Conservation (phyloP, 2,797 vertebrate genomes). For the Malurus leucopterus region DNA sequence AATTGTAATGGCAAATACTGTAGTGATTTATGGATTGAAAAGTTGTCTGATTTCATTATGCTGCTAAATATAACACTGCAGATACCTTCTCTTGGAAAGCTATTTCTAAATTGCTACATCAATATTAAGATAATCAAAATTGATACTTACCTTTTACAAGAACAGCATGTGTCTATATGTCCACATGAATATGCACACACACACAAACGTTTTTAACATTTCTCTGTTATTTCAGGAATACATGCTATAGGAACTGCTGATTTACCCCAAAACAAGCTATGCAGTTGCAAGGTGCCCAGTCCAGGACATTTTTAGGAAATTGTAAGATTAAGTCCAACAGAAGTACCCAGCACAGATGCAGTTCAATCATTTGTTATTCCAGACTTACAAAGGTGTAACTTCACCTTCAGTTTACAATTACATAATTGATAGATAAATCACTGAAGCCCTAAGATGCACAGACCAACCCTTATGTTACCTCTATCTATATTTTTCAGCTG, state of each 20-base stretch:
- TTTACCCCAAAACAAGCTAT: background rate
- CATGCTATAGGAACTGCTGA: background rate
- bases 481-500: background rate
- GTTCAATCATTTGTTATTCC: background rate
- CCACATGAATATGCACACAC: fast-evolving
- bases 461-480: background rate
- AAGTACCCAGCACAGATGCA: background rate
- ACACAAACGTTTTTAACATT: background rate
- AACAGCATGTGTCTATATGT: background rate
- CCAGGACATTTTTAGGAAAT: background rate
- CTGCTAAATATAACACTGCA: background rate
- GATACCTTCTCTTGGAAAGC: constrained; percentile 4
- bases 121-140: constrained; percentile 27
- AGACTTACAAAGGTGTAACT: background rate
- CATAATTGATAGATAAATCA: background rate
- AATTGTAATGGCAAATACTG: background rate
- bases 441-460: background rate
- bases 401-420: background rate
- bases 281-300: background rate
- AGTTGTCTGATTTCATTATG: constrained; percentile 35
- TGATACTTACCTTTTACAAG: constrained; percentile 17
- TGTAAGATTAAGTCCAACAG: background rate
- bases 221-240: background rate
- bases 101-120: constrained; percentile 23
- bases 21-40: constrained; percentile 32